Evolutionary conservation across 2,113 vertebrate genomes (phyloP).

Genomic region (Crotophaga sulcirostris): DNA sequence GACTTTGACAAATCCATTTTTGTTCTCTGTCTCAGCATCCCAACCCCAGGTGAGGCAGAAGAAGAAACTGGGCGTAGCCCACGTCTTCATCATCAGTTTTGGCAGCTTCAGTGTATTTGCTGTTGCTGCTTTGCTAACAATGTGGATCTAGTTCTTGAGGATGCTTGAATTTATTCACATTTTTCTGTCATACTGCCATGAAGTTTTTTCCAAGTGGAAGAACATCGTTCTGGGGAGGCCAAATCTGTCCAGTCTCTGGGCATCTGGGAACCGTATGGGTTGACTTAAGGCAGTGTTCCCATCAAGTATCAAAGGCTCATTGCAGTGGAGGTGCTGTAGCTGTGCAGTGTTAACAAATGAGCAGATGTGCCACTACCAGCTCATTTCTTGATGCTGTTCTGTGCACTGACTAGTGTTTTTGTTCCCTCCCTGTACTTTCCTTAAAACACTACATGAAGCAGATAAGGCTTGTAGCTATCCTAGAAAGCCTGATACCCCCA

Average conservation of each 20-base stretch:
- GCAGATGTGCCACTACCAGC: not conserved
- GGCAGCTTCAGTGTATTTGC: not conserved
- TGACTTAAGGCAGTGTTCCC: not conserved
- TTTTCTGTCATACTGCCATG: not conserved
- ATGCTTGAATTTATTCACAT: not conserved
- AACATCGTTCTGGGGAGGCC: not conserved
- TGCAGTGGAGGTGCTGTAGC: not conserved
- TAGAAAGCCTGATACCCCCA: not conserved
- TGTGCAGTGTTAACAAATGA: fast-evolving
- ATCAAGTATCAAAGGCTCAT: not conserved
- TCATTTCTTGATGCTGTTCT: not conserved
- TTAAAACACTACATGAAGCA: not conserved
- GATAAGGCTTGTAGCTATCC: not conserved
- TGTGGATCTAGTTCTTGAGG: not conserved
- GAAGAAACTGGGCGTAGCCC: not conserved
- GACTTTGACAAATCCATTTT: not conserved
- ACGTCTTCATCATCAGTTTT: not conserved
- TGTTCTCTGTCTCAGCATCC: not conserved
- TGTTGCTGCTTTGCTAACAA: not conserved
- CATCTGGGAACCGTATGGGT: not conserved
- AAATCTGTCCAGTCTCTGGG: not conserved
- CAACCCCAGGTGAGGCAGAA: not conserved
- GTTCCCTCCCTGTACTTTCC: not conserved
- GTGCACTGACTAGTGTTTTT: not conserved
- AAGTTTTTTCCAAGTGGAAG: not conserved